Percentiles rank a stretch among this genome's conserved stretches.
These are phyloP conservation scores for Drosophila persimilis DNA, from an alignment of 1,140 invertebrate genomes.

Conservation along the genomic window DNA sequence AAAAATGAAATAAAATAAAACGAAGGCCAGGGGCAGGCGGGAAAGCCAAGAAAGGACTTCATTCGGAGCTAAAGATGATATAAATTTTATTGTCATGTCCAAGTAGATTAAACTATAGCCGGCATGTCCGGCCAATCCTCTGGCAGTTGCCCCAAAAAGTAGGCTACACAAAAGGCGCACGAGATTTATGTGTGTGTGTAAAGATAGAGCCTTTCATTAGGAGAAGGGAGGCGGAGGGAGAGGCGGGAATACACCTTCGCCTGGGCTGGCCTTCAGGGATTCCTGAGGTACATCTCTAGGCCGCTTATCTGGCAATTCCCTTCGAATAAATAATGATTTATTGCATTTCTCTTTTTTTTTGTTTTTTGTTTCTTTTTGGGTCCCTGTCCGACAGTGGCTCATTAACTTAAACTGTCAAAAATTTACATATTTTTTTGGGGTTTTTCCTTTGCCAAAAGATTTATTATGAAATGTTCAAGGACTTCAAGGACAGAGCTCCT, in stretches of 20 bases:
- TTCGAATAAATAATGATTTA: conserved; percentile 81
- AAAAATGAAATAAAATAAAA: conserved; percentile 66
- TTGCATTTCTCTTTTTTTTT: conserved; percentile 22
- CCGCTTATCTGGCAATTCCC: conserved; percentile 51
- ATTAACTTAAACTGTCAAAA: conserved; percentile 79
- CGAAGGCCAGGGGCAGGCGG: conserved; percentile 19
- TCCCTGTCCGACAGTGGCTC: conserved; percentile 24
- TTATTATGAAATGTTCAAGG: conserved; percentile 50
- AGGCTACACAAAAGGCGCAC: conserved; percentile 60
- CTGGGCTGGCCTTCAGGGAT: too few relatives aligned
- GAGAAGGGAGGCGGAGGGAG: too few relatives aligned
- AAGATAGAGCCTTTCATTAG: neutral
- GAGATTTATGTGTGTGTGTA: conserved; percentile 60
- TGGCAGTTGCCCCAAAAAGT: conserved; percentile 43
- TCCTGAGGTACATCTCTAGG: neutral
- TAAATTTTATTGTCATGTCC: conserved; percentile 82
- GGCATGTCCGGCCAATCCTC: conserved; percentile 47
- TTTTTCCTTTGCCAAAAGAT: conserved; percentile 43
- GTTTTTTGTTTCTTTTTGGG: conserved; percentile 39
- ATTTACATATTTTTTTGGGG: conserved; percentile 61
- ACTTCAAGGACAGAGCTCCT: conserved; percentile 4
- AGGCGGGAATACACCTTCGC: too few relatives aligned
- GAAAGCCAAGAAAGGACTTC: conserved; percentile 64
- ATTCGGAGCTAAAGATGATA: conserved; percentile 68
- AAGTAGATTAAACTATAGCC: conserved; percentile 79